phyloP scores from a whole-genome alignment of 2,888 invertebrate species.

The Scaptomyza reducta region DNA sequence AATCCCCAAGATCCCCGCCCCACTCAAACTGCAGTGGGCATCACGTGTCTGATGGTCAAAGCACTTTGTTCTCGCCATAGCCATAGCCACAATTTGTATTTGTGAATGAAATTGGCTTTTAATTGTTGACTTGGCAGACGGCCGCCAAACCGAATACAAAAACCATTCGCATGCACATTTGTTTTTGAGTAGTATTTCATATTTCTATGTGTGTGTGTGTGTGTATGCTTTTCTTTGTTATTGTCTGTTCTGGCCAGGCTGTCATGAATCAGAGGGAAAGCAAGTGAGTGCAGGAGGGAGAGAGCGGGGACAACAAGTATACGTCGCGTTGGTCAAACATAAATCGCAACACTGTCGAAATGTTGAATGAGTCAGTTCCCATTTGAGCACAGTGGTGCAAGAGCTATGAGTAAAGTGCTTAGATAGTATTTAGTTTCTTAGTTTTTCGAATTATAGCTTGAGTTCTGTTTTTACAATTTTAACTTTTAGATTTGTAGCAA shows the following conservation, averaged over 20 bases:
- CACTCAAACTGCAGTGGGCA: conserved; percentile 12
- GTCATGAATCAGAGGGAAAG: conserved; percentile 36
- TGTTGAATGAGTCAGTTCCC: conserved; percentile 41
- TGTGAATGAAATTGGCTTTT: conserved; percentile 73
- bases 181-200: conserved; percentile 28
- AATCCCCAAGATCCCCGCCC: conserved; percentile 6
- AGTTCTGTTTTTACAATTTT: too few species aligned
- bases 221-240: conserved; percentile 15
- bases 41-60: conserved; percentile 42
- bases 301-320: conserved; percentile 31
- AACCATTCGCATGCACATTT: conserved; percentile 60
- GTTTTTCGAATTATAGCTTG: too few species aligned
- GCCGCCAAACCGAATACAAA: conserved; percentile 34
- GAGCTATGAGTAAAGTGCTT: background rate
- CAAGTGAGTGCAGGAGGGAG: background rate
- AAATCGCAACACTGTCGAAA: conserved; percentile 14
- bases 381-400: conserved; percentile 33
- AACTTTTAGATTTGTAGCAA: too few species aligned
- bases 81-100: conserved; percentile 38
- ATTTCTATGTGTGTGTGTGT: conserved; percentile 1
- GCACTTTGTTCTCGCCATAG: conserved; percentile 10
- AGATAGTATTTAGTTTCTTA: background rate
- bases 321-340: conserved; percentile 54
- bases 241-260: conserved; percentile 40
- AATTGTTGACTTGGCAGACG: conserved; percentile 63